A percentile compares a stretch with the other conserved stretches of the same genome.
phyloP scores from a whole-genome alignment of 2,888 invertebrate genomes.

The Athrips mouffetella region DNA sequence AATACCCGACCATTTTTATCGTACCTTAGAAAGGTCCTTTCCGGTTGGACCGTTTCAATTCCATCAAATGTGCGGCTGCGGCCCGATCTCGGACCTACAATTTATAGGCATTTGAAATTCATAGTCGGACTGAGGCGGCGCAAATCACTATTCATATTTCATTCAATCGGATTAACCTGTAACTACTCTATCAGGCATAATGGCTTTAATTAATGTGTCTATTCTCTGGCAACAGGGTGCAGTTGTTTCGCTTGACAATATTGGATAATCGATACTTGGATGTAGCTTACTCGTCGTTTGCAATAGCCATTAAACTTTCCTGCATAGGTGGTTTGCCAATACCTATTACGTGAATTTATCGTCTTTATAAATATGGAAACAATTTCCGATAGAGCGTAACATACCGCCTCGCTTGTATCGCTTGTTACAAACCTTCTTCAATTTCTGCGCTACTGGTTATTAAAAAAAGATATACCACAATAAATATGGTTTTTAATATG shows the following conservation, averaged over 20 bases:
- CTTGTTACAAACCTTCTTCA: not conserved
- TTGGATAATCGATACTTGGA: constrained; percentile 34
- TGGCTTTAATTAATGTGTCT: constrained; percentile 39
- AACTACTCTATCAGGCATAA: constrained; percentile 35
- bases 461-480: not conserved
- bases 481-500: not conserved
- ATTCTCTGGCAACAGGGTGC: not conserved
- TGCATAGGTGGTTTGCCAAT: constrained; percentile 11
- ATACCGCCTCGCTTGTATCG: not conserved
- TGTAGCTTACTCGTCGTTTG: constrained; percentile 29
- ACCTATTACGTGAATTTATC: constrained; percentile 9
- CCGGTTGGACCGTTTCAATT: not conserved
- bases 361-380: constrained; percentile 9
- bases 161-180: constrained; percentile 28
- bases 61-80: not conserved
- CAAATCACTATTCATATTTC: constrained; percentile 26
- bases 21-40: not conserved
- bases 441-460: constrained; percentile 2
- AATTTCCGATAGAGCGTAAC: constrained; percentile 8
- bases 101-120: constrained; percentile 9
- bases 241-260: constrained; percentile 32
- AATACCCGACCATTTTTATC: constrained; percentile 3
- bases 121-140: constrained; percentile 14
- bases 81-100: not conserved
- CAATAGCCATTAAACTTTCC: constrained; percentile 33